Base-by-base conservation (phyloP, 2,888 invertebrate species). In the Sinodicranocentrus sp. region DNA sequence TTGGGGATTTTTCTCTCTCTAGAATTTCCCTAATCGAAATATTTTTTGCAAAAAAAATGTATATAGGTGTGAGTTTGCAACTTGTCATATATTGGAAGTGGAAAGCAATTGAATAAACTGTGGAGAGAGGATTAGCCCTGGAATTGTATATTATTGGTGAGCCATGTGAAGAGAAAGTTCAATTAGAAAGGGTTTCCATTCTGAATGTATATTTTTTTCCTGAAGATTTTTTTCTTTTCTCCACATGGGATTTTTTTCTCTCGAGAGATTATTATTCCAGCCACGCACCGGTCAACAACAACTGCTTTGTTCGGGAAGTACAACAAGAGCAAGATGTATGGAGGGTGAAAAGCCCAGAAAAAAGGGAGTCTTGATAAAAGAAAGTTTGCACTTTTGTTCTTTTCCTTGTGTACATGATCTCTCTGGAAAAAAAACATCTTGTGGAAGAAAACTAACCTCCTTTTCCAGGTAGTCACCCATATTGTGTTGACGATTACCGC, bases 261-360 rank as follows among this genome's bases (percentile, higher is more conserved):
- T n/a, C n/a, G n/a, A n/a, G n/a, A n/a, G n/a, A 65, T 65, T 65
- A 65, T 3, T 17, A 65, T 65, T 65, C 65, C 10, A 1, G 17
- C 65, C 65, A 65, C 65, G 65, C 19, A 2, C 2, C 43, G 65
- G 65, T 65, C 65, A 33, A 65, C 43, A 65, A 21, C 65, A 65
- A 61, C 25, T 61, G 61, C 61, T 61, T 48, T 61, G 61, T 61
- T 61, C 2, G 61, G 1, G n/a, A 39, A n/a, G n/a, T 39, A 5
- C 48, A 48, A 48, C 10, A 10, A n/a, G 48, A n/a, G 48, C 10
- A 61, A 61, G 61, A 61, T 61, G 61, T 26, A 61, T 61, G 61
- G 15, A n/a, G 10, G 2, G 13, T 3, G 48, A 10, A 2, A 15
- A 48, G n/a, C 33, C 48, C 5, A 10, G 48, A 39, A 39, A 39